Percentiles rank a stretch among this genome's conserved stretches.
Evolutionary conservation across 2,888 invertebrate genomes (phyloP).

Genomic region (Tachina lurida): DNA sequence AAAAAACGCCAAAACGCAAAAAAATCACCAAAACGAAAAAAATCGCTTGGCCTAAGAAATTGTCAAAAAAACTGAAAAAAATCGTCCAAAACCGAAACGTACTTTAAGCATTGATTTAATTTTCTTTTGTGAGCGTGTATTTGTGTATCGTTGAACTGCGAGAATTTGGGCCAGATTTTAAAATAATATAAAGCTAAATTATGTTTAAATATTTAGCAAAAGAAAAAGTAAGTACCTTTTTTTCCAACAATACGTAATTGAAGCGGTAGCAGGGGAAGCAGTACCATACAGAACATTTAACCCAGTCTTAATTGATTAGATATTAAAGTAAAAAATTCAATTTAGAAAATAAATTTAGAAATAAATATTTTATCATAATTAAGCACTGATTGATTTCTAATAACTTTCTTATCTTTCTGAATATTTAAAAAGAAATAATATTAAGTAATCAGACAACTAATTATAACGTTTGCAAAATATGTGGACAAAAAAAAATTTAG

Average conservation of each 20-base stretch:
- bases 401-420: conserved; percentile 28
- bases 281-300: background rate
- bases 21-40: no score
- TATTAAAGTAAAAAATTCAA: background rate
- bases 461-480: background rate
- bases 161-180: no score
- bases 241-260: background rate
- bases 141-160: no score
- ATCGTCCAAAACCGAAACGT: no score
- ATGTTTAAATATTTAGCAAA: no score
- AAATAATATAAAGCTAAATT: no score
- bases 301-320: conserved; percentile 60
- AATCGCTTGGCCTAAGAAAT: no score
- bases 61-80: no score
- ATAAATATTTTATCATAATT: background rate
- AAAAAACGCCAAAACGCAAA: no score
- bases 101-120: no score
- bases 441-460: background rate
- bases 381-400: conserved; percentile 63
- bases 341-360: background rate
- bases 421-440: background rate
- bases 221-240: no score
- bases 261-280: conserved; percentile 18
- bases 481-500: conserved; percentile 22
- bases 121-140: no score